Percentiles rank a stretch among this genome's conserved stretches.
Evolutionary conservation across 2,888 invertebrate genomes (phyloP).

Genomic region (Macrophya alboannulata): DNA sequence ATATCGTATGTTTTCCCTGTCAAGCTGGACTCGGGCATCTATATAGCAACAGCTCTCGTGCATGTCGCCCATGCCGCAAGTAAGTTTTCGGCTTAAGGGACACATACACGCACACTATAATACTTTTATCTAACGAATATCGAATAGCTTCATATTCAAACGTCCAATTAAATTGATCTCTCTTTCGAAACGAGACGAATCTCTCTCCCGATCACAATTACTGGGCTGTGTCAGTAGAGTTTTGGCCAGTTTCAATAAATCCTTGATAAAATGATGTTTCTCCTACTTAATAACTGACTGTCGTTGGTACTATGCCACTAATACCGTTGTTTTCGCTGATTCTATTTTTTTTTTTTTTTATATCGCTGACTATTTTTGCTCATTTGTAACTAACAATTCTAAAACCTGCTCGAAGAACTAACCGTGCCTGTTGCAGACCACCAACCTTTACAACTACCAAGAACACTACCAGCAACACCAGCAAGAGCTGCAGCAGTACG

Average conservation of each 20-base stretch:
- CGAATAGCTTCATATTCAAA: slow-evolving; percentile 15
- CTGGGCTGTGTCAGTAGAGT: too few relatives aligned
- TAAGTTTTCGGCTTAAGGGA: slow-evolving; percentile 70
- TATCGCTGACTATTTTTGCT: neutral
- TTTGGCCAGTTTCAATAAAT: neutral
- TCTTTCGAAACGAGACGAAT: neutral
- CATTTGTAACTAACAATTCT: slow-evolving; percentile 26
- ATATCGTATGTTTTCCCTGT: slow-evolving; percentile 72
- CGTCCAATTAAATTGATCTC: neutral
- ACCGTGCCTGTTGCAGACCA: slow-evolving; percentile 78
- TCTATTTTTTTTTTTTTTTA: neutral
- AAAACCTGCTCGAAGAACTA: slow-evolving; percentile 65
- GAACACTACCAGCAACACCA: slow-evolving; percentile 73
- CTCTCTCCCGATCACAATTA: neutral
- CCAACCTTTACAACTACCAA: slow-evolving; percentile 79
- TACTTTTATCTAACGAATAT: neutral
- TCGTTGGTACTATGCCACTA: neutral
- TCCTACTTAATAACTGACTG: neutral
- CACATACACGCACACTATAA: slow-evolving; percentile 46
- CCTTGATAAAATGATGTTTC: neutral
- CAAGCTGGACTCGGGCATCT: slow-evolving; percentile 78
- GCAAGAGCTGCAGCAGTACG: slow-evolving; percentile 77
- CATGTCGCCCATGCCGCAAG: slow-evolving; percentile 75
- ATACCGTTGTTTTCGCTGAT: neutral
- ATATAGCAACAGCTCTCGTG: slow-evolving; percentile 77